Conservation (phyloP, 2,797 vertebrate genomes). For the Anas capensis region DNA sequence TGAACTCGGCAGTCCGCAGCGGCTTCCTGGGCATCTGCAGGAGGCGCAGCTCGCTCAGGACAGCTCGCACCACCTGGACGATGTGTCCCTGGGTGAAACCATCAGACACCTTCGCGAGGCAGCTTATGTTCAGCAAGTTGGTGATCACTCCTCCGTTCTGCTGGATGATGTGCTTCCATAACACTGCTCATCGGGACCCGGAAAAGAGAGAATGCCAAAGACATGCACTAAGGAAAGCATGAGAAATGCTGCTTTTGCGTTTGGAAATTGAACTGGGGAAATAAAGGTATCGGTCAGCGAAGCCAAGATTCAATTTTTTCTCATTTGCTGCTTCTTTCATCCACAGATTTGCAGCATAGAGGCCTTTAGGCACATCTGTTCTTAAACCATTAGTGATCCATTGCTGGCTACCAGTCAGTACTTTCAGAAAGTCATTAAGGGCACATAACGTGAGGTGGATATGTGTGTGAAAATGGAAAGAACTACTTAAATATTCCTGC, state of each 20-base stretch:
- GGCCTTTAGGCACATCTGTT: neutral
- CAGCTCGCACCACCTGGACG: constrained; percentile 55
- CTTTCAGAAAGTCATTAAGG: neutral
- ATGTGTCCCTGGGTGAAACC: constrained; percentile 87
- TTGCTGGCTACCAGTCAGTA: neutral
- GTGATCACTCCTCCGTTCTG: constrained; percentile 67
- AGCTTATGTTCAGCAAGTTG: constrained; percentile 78
- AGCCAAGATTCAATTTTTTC: neutral
- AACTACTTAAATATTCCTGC: neutral
- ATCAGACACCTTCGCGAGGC: constrained; percentile 85
- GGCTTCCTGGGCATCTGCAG: constrained; percentile 77
- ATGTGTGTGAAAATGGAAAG: neutral
- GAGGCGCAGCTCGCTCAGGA: constrained; percentile 80
- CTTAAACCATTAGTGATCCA: neutral
- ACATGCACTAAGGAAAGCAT: neutral
- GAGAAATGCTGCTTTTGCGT: neutral
- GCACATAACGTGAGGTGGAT: neutral
- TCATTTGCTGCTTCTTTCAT: neutral
- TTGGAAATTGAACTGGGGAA: neutral
- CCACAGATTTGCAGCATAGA: neutral
- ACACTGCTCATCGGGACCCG: constrained; percentile 54
- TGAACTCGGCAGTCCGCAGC: constrained; percentile 80
- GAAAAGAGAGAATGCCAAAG: neutral
- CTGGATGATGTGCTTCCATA: constrained; percentile 84
- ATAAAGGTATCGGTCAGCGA: neutral